A percentile compares a stretch with the other conserved stretches of the same genome.
These are phyloP conservation scores for Harpalus rufipes DNA, from an alignment of 2,888 invertebrate species.

Conservation along the genomic window DNA sequence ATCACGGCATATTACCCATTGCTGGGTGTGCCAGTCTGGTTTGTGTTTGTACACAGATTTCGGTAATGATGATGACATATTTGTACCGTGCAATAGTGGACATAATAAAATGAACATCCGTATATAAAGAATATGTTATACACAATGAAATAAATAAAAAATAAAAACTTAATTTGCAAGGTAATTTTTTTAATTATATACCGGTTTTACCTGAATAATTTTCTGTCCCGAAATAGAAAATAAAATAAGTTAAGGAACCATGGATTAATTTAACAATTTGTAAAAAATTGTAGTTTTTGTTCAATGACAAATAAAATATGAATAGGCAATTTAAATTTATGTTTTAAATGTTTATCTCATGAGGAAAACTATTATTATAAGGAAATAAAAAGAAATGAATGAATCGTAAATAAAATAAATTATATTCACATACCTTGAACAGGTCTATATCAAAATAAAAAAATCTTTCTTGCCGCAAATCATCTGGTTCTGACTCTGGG, in stretches of 20 bases:
- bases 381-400: conserved; percentile 10
- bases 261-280: not conserved
- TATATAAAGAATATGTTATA: not conserved
- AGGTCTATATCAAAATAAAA: conserved; percentile 81
- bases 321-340: not conserved
- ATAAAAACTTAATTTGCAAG: conserved; percentile 25
- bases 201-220: conserved; percentile 21
- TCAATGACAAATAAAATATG: not conserved
- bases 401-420: not conserved
- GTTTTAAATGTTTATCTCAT: not conserved
- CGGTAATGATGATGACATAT: too few relatives aligned
- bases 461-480: conserved; percentile 73
- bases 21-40: too few relatives aligned
- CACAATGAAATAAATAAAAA: not conserved
- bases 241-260: not conserved
- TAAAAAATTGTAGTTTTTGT: not conserved
- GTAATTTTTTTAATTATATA: not conserved
- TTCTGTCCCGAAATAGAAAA: conserved; percentile 4
- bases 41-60: too few relatives aligned
- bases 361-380: not conserved
- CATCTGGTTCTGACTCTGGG: not conserved
- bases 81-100: too few relatives aligned
- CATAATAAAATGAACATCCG: too few relatives aligned
- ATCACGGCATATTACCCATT: too few relatives aligned
- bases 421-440: conserved; percentile 76